Percentiles rank a stretch among this genome's conserved stretches.
phyloP scores from a whole-genome alignment of 2,797 vertebrate genomes.

The Acanthis flammea region DNA sequence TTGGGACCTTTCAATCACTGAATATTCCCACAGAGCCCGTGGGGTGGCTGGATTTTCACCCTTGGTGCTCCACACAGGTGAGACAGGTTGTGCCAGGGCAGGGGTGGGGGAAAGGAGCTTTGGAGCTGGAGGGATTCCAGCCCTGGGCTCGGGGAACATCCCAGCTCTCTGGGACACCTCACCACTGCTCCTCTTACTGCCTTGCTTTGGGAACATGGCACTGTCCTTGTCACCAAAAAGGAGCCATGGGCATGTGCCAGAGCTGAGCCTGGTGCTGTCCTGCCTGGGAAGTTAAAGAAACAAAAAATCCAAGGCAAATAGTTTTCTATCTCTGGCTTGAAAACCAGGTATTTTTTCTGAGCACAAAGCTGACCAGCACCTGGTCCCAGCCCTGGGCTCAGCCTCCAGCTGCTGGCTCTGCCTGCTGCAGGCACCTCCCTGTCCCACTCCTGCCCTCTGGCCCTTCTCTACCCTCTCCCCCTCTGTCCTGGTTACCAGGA shows the following conservation, averaged over 20 bases:
- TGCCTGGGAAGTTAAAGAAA: background rate
- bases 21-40: fast-evolving
- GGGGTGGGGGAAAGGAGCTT: background rate
- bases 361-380: background rate
- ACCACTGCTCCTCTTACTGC: background rate
- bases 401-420: background rate
- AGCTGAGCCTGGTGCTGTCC: background rate
- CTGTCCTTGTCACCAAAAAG: background rate
- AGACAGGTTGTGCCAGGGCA: background rate
- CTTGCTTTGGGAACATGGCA: background rate
- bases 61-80: background rate
- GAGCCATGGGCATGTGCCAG: fast-evolving
- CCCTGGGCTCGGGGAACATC: background rate
- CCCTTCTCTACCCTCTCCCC: background rate
- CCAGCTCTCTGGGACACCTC: background rate
- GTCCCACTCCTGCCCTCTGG: background rate
- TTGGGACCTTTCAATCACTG: background rate
- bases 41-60: fast-evolving
- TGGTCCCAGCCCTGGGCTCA: background rate
- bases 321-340: background rate
- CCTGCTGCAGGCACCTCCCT: background rate
- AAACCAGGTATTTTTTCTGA: background rate
- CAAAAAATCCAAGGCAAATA: background rate
- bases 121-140: background rate
- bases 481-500: background rate